Base-by-base conservation (phyloP, 2,888 invertebrate genomes). In the Drosophila setosimentum region DNA sequence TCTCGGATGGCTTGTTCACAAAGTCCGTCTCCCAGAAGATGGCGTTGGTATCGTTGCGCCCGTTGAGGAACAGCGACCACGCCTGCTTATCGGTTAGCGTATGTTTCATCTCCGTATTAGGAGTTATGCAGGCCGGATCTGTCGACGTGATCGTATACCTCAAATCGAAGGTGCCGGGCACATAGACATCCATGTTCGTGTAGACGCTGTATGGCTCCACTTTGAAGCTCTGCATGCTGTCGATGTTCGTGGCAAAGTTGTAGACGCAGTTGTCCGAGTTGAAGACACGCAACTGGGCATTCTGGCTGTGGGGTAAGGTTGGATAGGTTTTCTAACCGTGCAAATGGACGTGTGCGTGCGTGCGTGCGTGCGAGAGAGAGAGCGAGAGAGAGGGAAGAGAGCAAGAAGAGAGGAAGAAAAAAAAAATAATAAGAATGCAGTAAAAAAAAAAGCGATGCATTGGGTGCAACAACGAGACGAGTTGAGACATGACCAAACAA, bases 241-340 rank as follows among this genome's bases (percentile, higher is more conserved):
- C 67, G 5, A 91, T 71, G 42, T 91, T 91, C 0, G 90, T 82
- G 0, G 30, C 59, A 40, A 93, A 80, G 7, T 57, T 57, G 61
- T 91, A 92, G 18, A 58, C 65, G 83, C 96, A 96, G 11, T 76
- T 78, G 61, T 94, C 94, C 16, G 95, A 95, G 84, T 97, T 97
- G 92, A 96, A 97, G 33, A 97, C 92, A 80, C 96, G 94, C 27
- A 97, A 78, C 90, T 97, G 97, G 0, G 95, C 94, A 30, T 94
- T 89, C 2, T 95, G 95, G 18, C 91, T 82, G 10, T 94, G 84
- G 13, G 97, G 96, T 37, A 96, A 73, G 6, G 93, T 90, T 0
- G 95, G 95, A 90, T 96, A 96, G 0, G 96, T 96, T 84, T 94
- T 94, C 96, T 96, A 32, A 21, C 21, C 45, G 40, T 42, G 58